Conservation (phyloP, 2,113 vertebrate species). For the Odocoileus hemionus region DNA sequence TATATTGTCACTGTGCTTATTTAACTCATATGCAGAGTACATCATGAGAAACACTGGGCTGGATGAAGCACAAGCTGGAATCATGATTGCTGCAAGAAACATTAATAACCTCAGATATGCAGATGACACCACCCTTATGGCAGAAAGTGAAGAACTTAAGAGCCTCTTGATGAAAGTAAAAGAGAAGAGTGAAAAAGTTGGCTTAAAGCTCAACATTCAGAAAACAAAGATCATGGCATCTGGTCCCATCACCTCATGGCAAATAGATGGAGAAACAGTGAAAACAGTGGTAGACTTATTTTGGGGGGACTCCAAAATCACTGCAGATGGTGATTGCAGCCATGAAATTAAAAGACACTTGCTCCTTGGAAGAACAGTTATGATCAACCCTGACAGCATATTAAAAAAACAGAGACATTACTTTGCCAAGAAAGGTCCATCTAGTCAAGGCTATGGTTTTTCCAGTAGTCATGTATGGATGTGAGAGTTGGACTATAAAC, state of each 20-base stretch:
- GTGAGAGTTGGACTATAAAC: background rate
- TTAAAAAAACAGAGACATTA: background rate
- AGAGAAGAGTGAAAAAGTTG: background rate
- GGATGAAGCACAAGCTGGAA: background rate
- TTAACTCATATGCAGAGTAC: background rate
- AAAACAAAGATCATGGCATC: background rate
- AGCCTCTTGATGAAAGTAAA: background rate
- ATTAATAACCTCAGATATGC: background rate
- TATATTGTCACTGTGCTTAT: rapidly evolving
- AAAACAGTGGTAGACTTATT: background rate
- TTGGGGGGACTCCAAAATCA: background rate
- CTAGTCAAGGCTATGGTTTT: background rate
- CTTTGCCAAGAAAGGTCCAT: background rate
- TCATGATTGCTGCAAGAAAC: rapidly evolving
- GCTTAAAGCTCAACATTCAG: background rate
- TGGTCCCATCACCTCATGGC: background rate
- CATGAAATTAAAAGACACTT: background rate
- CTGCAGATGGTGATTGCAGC: background rate
- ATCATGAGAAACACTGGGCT: background rate
- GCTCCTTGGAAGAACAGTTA: background rate
- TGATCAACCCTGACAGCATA: background rate
- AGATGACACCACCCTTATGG: background rate
- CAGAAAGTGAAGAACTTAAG: background rate
- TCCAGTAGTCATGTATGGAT: background rate
- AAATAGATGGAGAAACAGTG: background rate